Evolutionary conservation across 2,888 invertebrate genomes (phyloP).

Genomic region (Zelleria hepariella): DNA sequence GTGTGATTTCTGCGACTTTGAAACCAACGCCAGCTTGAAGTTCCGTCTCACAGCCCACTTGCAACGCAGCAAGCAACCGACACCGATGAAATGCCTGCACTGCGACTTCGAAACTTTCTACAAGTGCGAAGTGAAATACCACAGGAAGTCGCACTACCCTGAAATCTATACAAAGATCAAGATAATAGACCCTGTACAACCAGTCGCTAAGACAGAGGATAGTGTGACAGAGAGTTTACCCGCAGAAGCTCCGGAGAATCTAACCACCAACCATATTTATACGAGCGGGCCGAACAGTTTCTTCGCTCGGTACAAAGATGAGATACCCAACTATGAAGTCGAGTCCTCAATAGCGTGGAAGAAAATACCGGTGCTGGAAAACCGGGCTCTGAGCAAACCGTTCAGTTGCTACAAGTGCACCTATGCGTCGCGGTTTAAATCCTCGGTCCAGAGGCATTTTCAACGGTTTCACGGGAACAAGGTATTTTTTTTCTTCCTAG

Average conservation of each 20-base stretch:
- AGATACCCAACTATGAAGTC: not conserved
- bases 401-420: constrained; percentile 41
- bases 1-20: constrained; percentile 43
- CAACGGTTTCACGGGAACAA: constrained; percentile 40
- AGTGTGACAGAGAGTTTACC: not conserved
- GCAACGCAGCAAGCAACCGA: constrained; percentile 30
- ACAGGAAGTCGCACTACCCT: constrained; percentile 26
- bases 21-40: constrained; percentile 23
- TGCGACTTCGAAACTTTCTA: constrained; percentile 39
- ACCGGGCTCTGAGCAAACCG: constrained; percentile 21
- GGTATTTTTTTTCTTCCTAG: no score
- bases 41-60: constrained; percentile 36
- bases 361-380: not conserved
- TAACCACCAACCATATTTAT: no score
- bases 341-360: not conserved
- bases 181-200: not conserved
- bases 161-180: not conserved
- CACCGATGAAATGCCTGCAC: constrained; percentile 26
- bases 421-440: constrained; percentile 44
- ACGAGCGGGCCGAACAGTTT: not conserved
- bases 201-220: not conserved
- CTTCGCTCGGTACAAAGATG: not conserved
- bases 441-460: constrained; percentile 47
- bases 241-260: not conserved
- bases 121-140: constrained; percentile 40